Evolutionary conservation across 2,797 vertebrate genomes (phyloP).

Genomic region (Lepidocolaptes lacrymiger): DNA sequence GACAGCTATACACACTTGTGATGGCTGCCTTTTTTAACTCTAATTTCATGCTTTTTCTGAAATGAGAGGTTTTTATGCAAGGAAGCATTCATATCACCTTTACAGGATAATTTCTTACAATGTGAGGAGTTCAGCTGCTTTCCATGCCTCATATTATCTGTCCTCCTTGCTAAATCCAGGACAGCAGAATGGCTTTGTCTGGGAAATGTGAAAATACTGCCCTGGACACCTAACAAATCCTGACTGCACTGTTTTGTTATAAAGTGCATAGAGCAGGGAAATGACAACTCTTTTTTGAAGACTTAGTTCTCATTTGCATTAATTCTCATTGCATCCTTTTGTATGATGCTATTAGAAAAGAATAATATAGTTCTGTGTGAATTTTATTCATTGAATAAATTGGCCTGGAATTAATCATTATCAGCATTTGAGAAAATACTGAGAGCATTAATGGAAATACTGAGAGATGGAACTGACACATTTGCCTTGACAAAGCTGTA

Average conservation of each 20-base stretch:
- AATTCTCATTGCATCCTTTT: slow-evolving; percentile 4
- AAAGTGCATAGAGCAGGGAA: background rate
- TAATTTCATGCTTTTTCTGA: background rate
- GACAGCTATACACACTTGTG: background rate
- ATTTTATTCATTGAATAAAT: slow-evolving; percentile 45
- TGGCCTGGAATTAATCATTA: slow-evolving; percentile 35
- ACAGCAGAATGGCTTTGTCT: background rate
- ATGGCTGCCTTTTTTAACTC: background rate
- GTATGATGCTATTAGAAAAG: background rate
- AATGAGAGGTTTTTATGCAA: background rate
- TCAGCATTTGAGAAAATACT: slow-evolving; percentile 41
- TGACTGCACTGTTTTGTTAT: background rate
- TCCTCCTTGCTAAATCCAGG: background rate
- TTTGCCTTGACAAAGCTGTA: slow-evolving; percentile 15
- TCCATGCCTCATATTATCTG: background rate
- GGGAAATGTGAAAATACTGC: background rate
- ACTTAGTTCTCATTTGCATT: slow-evolving; percentile 10
- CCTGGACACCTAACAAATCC: background rate
- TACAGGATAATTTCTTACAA: background rate
- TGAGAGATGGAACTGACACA: slow-evolving; percentile 31
- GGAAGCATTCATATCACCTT: background rate
- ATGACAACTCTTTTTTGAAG: background rate
- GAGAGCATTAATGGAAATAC: slow-evolving; percentile 27
- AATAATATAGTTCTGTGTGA: background rate
- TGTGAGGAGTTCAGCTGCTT: background rate